Base-by-base conservation (phyloP, 2,113 vertebrate genomes). In the Orientallactaga bullata region DNA sequence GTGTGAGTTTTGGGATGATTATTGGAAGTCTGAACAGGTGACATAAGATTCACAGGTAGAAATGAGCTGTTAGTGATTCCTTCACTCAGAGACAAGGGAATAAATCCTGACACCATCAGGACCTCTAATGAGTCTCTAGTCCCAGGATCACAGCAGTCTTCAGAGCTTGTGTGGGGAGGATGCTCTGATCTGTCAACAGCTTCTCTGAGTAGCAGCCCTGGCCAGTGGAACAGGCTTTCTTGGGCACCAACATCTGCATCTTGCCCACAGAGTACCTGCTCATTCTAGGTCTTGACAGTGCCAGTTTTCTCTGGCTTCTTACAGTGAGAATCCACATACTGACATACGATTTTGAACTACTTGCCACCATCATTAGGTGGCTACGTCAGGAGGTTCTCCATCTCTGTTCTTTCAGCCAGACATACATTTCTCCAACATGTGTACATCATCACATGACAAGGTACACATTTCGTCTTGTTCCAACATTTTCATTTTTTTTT, bases 401-500 rank as follows among this genome's bases (percentile, higher is more conserved):
- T n/a, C 58, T 47, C 4, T 35, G 11, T 26, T 7, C 9, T 51
- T 90, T 37, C 35, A 51, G 24, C 21, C 66, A 47, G 8, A 71
- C 30, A 60, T 79, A 76, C 39, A 87, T 65, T 74, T 79, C 30
- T 37, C 20, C 74, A 60, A 79, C 65, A 78, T 37, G 69, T 83
- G 69, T 1, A 84, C 28, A 30, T 12, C 5, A 84, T 65, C 26
- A 21, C 58, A 84, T 91, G 72, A 82, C 65, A 66, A 82, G 84
- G 26, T 3, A 28, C 21, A 42, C 37, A 86, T 11, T 55, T 55
- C 5, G 32, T 35, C n/a, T 84, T 80, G 60, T 42, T 65, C 39
- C 68, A 71, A 12, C 1, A 4, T 6, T 81, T 35, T n/a, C 84
- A 66, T n/a, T n/a, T n/a, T n/a, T n/a, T n/a, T n/a, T n/a, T n/a